Conservation (phyloP, 2,797 vertebrate species). For the Lophius americanus region DNA sequence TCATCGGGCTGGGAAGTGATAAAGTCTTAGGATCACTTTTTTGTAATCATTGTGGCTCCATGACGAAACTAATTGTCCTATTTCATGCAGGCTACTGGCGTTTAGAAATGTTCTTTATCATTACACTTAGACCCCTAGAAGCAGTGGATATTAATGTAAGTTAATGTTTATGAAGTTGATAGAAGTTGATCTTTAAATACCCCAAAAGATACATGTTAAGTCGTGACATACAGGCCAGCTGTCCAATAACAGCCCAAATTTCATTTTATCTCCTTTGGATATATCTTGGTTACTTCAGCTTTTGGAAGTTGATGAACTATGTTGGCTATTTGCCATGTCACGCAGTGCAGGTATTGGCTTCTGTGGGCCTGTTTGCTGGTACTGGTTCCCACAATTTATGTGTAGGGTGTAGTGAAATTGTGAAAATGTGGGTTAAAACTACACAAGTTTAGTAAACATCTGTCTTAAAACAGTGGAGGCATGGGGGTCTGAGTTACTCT, state of each 20-base stretch:
- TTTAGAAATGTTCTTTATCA: slow-evolving; percentile 59
- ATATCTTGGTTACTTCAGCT: slow-evolving; percentile 38
- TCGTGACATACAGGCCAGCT: not conserved
- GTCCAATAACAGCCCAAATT: slow-evolving; percentile 7
- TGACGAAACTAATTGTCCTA: slow-evolving; percentile 82
- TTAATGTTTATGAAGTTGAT: not conserved
- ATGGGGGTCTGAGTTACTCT: too few species aligned
- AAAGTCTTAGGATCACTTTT: slow-evolving; percentile 74
- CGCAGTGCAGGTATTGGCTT: slow-evolving; percentile 24
- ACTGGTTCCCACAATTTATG: slow-evolving; percentile 42
- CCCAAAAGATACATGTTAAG: not conserved
- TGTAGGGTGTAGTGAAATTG: not conserved
- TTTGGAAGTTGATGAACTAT: slow-evolving; percentile 19
- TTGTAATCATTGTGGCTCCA: slow-evolving; percentile 67
- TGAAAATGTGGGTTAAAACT: not conserved
- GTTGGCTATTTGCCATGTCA: slow-evolving; percentile 31
- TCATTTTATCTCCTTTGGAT: slow-evolving; percentile 6
- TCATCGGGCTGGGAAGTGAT: slow-evolving; percentile 76
- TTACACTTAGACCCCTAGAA: slow-evolving; percentile 8
- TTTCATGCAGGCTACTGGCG: slow-evolving; percentile 55
- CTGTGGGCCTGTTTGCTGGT: slow-evolving; percentile 32
- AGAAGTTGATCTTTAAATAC: not conserved
- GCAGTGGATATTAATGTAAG: slow-evolving; percentile 4
- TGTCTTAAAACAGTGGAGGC: too few species aligned
- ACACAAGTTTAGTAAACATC: not conserved